A percentile compares a stretch with the other conserved stretches of the same genome.
Evolutionary conservation across 2,888 invertebrate genomes (phyloP).

Genomic region (Cylloceria caligata): DNA sequence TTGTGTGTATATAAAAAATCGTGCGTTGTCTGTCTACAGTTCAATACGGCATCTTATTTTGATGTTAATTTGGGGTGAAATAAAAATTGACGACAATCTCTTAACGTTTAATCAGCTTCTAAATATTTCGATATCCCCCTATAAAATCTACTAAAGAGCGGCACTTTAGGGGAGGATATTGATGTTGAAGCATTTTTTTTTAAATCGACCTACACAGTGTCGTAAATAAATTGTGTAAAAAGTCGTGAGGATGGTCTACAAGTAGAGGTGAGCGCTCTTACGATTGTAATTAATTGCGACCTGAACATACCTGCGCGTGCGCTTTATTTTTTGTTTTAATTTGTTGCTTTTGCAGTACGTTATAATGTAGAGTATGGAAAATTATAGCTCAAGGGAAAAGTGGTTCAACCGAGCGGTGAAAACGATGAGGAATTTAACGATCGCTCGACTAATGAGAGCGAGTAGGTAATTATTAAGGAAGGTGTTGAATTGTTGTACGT

Average conservation of each 20-base stretch:
- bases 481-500: constrained; percentile 33
- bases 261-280: not conserved
- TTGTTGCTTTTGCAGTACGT: not conserved
- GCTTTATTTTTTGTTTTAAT: not conserved
- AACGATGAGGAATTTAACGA: constrained; percentile 26
- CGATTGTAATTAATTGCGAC: constrained; percentile 2
- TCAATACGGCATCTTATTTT: too few species aligned
- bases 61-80: too few species aligned
- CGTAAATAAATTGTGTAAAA: not conserved
- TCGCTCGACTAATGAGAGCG: constrained; percentile 18
- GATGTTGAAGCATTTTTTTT: not conserved
- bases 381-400: constrained; percentile 11
- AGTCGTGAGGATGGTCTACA: not conserved
- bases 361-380: not conserved
- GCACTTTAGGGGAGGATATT: too few species aligned
- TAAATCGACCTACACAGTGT: not conserved
- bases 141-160: too few species aligned
- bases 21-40: too few species aligned
- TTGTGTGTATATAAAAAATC: too few species aligned
- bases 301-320: not conserved
- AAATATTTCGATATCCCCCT: too few species aligned
- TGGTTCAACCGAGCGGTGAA: not conserved
- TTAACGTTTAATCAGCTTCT: too few species aligned
- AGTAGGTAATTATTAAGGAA: constrained; percentile 52
- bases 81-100: too few species aligned